Conservation (phyloP, 2,797 vertebrate genomes). For the Acropternis orthonyx region DNA sequence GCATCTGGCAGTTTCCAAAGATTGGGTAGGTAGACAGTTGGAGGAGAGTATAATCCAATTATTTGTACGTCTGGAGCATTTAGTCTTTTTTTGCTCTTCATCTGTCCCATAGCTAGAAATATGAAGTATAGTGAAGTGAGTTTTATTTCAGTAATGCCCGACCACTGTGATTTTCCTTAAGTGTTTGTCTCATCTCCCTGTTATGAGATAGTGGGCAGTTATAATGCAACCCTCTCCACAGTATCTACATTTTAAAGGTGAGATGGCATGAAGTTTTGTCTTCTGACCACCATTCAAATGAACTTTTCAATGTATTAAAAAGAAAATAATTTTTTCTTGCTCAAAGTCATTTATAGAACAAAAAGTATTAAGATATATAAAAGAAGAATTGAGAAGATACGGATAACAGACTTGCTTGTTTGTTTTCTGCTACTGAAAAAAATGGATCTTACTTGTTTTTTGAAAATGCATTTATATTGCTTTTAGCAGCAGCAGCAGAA, state of each 20-base stretch:
- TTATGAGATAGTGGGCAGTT: neutral
- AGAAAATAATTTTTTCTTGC: neutral
- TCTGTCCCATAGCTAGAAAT: neutral
- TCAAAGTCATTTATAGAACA: neutral
- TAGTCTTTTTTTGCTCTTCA: neutral
- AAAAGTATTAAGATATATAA: neutral
- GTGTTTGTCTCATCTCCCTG: neutral
- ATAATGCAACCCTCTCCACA: neutral
- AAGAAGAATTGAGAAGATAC: neutral
- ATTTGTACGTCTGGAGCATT: neutral
- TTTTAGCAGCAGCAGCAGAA: constrained; percentile 43
- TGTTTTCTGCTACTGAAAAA: constrained; percentile 59
- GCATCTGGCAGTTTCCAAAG: neutral
- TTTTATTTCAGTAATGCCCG: neutral
- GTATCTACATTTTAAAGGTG: fast-evolving
- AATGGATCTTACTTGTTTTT: neutral
- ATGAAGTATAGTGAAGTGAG: neutral
- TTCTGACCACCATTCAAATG: neutral
- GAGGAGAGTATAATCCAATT: neutral
- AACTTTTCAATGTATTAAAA: neutral
- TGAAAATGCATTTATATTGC: neutral
- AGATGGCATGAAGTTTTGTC: neutral
- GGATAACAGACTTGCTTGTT: neutral
- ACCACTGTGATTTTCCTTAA: neutral
- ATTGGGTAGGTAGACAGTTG: neutral